Percentiles rank a stretch among this genome's conserved stretches.
phyloP scores from a whole-genome alignment of 2,888 invertebrate species.

The Agriopis aurantiaria region DNA sequence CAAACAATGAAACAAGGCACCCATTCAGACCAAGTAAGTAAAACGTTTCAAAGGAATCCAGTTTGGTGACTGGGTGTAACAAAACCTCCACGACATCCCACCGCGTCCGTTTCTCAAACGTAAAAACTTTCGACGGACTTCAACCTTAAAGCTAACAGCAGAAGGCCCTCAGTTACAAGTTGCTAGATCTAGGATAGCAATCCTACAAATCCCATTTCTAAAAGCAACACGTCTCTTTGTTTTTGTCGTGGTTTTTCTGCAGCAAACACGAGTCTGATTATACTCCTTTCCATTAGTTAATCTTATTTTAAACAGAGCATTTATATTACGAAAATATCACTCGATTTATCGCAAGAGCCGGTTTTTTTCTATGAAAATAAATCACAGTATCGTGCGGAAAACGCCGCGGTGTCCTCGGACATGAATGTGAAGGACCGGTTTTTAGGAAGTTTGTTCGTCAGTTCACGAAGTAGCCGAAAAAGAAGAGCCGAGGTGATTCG shows the following conservation, averaged over 20 bases:
- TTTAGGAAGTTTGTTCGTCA: constrained; percentile 53
- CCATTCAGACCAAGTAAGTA: constrained; percentile 62
- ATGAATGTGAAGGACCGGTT: constrained; percentile 56
- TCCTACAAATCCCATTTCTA: constrained; percentile 49
- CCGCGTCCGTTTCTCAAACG: constrained; percentile 41
- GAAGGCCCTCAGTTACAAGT: constrained; percentile 1
- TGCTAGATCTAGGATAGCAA: constrained; percentile 23
- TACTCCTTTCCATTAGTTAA: constrained; percentile 27
- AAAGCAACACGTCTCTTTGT: constrained; percentile 46
- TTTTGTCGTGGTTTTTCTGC: constrained; percentile 42
- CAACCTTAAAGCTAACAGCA: constrained; percentile 9
- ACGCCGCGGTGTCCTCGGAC: constrained; percentile 43
- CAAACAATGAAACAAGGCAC: constrained; percentile 66
- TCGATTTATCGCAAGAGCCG: constrained; percentile 44
- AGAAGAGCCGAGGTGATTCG: constrained; percentile 76
- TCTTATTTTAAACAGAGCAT: constrained; percentile 29
- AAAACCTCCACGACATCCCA: constrained; percentile 56
- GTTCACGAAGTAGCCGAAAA: constrained; percentile 53
- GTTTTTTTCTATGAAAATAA: constrained; percentile 48
- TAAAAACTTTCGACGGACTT: constrained; percentile 11
- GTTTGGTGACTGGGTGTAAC: constrained; percentile 66
- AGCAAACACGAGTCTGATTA: constrained; percentile 13
- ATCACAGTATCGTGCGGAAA: constrained; percentile 52
- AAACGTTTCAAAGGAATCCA: constrained; percentile 71
- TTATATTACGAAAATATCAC: constrained; percentile 42